Base-by-base conservation (phyloP, 2,113 vertebrate species). In the Microcebus jonahi region DNA sequence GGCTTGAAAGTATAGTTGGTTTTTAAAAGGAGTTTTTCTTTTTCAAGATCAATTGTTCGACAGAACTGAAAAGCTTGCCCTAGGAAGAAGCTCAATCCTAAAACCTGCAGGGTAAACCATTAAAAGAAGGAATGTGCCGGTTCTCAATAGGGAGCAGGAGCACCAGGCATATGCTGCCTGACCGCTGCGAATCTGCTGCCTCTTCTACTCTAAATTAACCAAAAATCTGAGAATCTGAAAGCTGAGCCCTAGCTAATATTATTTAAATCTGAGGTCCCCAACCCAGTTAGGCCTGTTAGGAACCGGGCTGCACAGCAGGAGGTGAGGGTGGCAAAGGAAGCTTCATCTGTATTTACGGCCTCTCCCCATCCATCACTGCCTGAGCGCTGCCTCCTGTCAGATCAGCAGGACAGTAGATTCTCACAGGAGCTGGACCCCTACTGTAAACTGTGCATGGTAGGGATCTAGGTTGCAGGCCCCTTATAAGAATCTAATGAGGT, bases 201-300 rank as follows among this genome's bases (percentile, higher is more conserved):
- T 81, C 73, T 89, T 71, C 67, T 36, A 17, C 27, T 87, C 94
- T 67, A 94, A 96, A 93, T 91, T 53, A 91, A 79, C 77, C 82
- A 93, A 97, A 97, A 97, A 97, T 75, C 65, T 0, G 83, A 97
- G 95, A 95, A 91, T 67, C 88, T 83, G 77, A 89, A 91, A 95
- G 73, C 93, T 39, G 63, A 96, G 94, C 94, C 80, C 93, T 67
- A 76, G 86, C 81, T 76, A 96, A 95, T 96, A 25, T 86, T 97
- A 97, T 96, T 96, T 98, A 57, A 57, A 57, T 57, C 55, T 21
- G 55, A 2, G 20, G 55, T 57, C 55, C 55, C 20, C 55, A 57
- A 57, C 55, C 55, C 17, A 55, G 5, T 55, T 55, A 55, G 55
- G 55, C 55, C 55, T 57, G 55, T 57, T 8, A 57, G 55, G 55